Evolutionary conservation across 1,140 invertebrate species (phyloP).

Genomic region (Protaetia brevitarsis): DNA sequence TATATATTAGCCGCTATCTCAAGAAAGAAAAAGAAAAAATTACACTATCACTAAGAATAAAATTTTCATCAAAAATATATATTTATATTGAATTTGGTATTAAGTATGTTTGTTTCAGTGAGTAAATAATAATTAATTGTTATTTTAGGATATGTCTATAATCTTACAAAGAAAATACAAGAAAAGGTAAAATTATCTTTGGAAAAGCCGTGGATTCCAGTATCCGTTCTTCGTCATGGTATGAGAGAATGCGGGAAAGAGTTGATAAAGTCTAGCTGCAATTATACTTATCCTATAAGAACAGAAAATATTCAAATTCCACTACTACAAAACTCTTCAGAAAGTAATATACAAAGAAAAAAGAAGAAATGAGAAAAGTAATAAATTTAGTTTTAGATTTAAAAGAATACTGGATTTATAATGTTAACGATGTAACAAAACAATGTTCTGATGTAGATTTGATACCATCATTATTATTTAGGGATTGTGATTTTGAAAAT

Average conservation of each 20-base stretch:
- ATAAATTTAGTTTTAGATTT: constrained; percentile 45
- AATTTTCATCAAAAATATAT: too few species aligned
- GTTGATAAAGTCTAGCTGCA: constrained; percentile 39
- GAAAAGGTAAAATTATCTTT: constrained; percentile 36
- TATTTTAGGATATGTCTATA: constrained; percentile 36
- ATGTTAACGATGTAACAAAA: constrained; percentile 52
- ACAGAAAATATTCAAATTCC: constrained; percentile 31
- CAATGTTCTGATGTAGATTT: constrained; percentile 51
- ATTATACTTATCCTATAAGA: constrained; percentile 36
- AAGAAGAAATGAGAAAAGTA: background rate
- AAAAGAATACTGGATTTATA: constrained; percentile 52
- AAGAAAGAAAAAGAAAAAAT: too few species aligned
- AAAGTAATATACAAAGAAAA: constrained; percentile 21
- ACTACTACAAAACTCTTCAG: constrained; percentile 14
- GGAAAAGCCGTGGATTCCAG: constrained; percentile 41
- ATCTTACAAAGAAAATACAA: constrained; percentile 39
- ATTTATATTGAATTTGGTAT: too few species aligned
- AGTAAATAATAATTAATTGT: background rate
- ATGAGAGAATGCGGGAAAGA: constrained; percentile 28
- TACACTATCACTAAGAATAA: too few species aligned
- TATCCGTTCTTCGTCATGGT: constrained; percentile 36
- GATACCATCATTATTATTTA: constrained; percentile 52
- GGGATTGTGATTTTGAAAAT: constrained; percentile 35
- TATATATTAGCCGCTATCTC: too few species aligned
- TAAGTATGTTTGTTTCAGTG: background rate